Conservation (phyloP, 1,140 invertebrate species). For the Stegodyphus dumicola region DNA sequence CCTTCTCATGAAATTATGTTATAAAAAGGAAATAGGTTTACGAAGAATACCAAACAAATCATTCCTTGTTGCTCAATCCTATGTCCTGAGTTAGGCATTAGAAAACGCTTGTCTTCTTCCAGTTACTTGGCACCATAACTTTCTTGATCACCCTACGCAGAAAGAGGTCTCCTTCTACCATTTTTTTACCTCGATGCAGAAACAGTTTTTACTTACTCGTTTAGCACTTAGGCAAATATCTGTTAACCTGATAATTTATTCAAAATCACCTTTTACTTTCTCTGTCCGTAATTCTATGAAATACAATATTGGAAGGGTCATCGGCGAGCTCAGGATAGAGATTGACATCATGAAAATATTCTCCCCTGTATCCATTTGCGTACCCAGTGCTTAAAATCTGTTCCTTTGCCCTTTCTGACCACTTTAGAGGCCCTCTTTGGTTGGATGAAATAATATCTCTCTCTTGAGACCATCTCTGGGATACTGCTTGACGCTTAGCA, state of each 20-base stretch:
- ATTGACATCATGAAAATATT: conserved; percentile 89
- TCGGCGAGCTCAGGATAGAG: conserved; percentile 91
- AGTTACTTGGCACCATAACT: background rate
- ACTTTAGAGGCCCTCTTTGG: conserved; percentile 80
- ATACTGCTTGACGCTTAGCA: conserved; percentile 84
- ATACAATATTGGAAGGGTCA: conserved; percentile 93
- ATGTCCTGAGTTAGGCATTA: background rate
- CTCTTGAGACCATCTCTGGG: conserved; percentile 91
- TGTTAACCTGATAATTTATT: background rate
- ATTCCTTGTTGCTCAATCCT: background rate
- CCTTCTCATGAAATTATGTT: too few species aligned
- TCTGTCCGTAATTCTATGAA: conserved; percentile 72
- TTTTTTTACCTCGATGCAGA: background rate
- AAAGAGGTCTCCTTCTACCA: background rate
- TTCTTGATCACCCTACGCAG: background rate
- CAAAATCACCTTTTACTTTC: conserved; percentile 49
- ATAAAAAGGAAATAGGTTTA: too few species aligned
- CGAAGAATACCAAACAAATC: too few species aligned
- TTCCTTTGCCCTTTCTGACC: conserved; percentile 92
- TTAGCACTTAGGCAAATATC: conserved; percentile 29
- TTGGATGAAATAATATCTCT: conserved; percentile 76
- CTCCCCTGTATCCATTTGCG: conserved; percentile 88
- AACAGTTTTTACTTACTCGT: background rate
- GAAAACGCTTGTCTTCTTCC: background rate
- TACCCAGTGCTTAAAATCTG: conserved; percentile 86